Percentiles rank a stretch among this genome's conserved stretches.
These are phyloP conservation scores for Philotrypesis tridentata DNA, from an alignment of 1,140 invertebrate species.

Conservation along the genomic window DNA sequence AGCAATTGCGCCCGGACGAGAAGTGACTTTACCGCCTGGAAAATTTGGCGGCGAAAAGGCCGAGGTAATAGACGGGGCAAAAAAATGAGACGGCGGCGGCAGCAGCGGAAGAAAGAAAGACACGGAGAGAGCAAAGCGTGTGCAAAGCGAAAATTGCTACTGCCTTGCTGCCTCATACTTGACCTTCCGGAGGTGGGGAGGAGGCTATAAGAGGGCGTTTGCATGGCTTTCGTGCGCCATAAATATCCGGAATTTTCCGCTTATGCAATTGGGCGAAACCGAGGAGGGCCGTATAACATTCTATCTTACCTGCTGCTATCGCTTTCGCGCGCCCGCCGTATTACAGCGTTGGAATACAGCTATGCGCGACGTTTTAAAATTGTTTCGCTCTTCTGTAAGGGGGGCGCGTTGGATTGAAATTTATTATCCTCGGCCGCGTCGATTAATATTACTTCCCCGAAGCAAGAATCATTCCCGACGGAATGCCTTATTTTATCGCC, in stretches of 20 bases:
- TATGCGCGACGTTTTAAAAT: not conserved
- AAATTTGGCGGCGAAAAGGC: constrained; percentile 13
- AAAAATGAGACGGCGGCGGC: not conserved
- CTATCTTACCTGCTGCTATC: constrained; percentile 16
- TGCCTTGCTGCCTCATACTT: not conserved
- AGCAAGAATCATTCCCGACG: too few relatives aligned
- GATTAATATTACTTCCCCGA: too few relatives aligned
- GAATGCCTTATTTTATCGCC: too few relatives aligned
- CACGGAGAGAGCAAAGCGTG: not conserved
- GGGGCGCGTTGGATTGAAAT: not conserved
- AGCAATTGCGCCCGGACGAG: not conserved
- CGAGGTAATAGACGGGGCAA: not conserved
- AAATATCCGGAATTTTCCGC: constrained; percentile 35
- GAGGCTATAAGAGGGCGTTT: not conserved
- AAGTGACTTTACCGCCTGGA: not conserved
- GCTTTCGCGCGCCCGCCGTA: not conserved
- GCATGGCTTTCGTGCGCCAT: constrained; percentile 18
- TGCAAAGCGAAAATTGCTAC: constrained; percentile 26
- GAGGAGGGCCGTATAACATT: not conserved
- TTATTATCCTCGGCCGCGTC: too few relatives aligned
- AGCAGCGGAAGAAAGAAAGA: too few relatives aligned
- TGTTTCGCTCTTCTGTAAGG: not conserved
- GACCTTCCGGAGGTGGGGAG: too few relatives aligned
- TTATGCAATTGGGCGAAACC: constrained; percentile 16
- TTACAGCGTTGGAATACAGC: not conserved